Base-by-base conservation (phyloP, 2,888 invertebrate genomes). In the Pandemis heparana region DNA sequence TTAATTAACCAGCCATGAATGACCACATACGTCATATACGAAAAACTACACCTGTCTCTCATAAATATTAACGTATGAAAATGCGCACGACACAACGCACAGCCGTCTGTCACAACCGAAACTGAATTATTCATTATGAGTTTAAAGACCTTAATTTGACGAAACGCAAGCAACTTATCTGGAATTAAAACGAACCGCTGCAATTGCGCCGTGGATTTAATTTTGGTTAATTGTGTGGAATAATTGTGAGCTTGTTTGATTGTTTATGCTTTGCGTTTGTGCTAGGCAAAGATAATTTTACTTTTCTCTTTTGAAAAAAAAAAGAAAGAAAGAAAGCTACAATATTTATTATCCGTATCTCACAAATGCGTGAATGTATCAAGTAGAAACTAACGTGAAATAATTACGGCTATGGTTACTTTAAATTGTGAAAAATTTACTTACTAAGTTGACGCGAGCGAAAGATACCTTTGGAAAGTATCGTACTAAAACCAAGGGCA, bases 1-100 rank as follows among this genome's bases (percentile, higher is more conserved):
- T 56, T 23, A 56, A 56, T 56, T 10, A 53, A 23, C 56, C 3
- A 6, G 5, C 23, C 46, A 63, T 14, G 23, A 18, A 23, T 6
- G 38, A 14, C 8, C 23, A 5, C 8, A 46, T 46, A 62, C 62
- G 62, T 3, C 23, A 8, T 4, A 46, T 46, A 62, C 62, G 62
- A 56, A 62, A 67, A 72, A 67, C 72, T 68, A 68, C 67, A 72
- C 56, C 71, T 72, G 67, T 63, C 72, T 56, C 67, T 73, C 63
- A 73, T 73, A 64, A 68, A 73, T 73, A 73, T 73, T 73, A 59
- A 73, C 73, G 51, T 68, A 63, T 62, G 72, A 72, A 64, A 73
- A 73, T 64, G 59, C 39, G 39, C 38, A 7, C n/a, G 39, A 56
- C 67, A 43, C 62, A 61, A 48, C 61, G 48, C 38, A n/a, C 63